Evolutionary conservation across 2,113 vertebrate genomes (phyloP).

Genomic region (Accipiter virgatus): DNA sequence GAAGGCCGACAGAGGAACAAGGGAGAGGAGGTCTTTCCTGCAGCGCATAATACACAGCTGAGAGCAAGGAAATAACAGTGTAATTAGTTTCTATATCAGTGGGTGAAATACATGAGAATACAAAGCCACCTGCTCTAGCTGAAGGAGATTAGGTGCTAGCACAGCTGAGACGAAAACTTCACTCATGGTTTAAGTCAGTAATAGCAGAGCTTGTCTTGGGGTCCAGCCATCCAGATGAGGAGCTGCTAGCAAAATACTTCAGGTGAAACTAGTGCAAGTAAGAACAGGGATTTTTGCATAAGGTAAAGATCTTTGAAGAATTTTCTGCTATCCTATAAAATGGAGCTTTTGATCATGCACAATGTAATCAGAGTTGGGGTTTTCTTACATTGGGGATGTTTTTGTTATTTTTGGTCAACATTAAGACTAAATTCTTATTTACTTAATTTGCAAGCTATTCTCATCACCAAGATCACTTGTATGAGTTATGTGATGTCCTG

Average conservation of each 20-base stretch:
- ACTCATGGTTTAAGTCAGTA: accelerated
- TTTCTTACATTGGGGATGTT: neutral
- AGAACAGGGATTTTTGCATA: neutral
- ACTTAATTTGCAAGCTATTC: neutral
- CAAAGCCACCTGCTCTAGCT: neutral
- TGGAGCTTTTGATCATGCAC: neutral
- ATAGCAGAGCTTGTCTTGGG: neutral
- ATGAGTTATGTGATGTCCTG: accelerated
- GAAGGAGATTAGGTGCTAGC: neutral
- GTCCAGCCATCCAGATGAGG: accelerated
- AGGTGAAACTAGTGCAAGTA: neutral
- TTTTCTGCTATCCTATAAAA: neutral
- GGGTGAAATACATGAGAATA: neutral
- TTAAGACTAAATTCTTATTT: neutral
- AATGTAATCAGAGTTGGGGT: accelerated
- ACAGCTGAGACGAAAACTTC: neutral
- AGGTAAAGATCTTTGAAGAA: neutral
- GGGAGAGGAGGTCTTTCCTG: neutral
- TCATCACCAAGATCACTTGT: neutral
- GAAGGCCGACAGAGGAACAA: neutral
- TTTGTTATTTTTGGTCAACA: neutral
- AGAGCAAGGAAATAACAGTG: neutral
- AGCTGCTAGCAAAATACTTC: neutral
- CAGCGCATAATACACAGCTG: neutral
- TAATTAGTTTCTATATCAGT: neutral